Conservation (phyloP, 2,797 vertebrate species). For the Phalanger gymnotis region DNA sequence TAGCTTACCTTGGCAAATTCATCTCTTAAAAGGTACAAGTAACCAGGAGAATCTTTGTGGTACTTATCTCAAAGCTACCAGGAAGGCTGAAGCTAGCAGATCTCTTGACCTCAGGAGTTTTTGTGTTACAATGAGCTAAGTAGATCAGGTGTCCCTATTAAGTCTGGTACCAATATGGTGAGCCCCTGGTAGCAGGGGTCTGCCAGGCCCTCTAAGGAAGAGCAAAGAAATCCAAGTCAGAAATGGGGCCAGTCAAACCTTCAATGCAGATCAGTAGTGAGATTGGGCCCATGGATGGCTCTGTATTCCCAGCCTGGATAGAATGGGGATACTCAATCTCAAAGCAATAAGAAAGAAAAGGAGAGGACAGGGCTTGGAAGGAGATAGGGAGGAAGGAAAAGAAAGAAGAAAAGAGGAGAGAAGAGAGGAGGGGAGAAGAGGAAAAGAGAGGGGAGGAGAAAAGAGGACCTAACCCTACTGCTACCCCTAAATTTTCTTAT, state of each 20-base stretch:
- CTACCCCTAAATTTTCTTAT: constrained; percentile 58
- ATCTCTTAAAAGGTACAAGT: neutral
- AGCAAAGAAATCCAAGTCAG: neutral
- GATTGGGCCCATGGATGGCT: neutral
- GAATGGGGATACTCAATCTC: neutral
- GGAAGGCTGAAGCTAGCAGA: neutral
- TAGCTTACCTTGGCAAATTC: neutral
- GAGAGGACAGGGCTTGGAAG: no score
- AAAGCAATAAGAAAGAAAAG: neutral
- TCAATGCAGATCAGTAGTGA: neutral
- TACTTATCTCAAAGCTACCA: neutral
- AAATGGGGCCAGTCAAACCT: neutral
- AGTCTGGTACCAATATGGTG: neutral
- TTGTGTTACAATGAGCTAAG: neutral
- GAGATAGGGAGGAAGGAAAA: neutral
- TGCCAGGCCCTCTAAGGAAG: neutral
- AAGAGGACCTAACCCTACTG: neutral
- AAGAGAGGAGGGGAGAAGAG: neutral
- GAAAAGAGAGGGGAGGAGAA: no score
- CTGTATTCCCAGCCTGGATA: neutral
- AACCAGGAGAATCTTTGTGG: neutral
- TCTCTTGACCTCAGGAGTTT: neutral
- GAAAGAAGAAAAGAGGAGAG: neutral
- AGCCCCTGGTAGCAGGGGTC: neutral
- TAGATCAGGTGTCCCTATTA: neutral